These are phyloP conservation scores for Cetonia aurata DNA, from an alignment of 2,888 invertebrate species.

Conservation along the genomic window DNA sequence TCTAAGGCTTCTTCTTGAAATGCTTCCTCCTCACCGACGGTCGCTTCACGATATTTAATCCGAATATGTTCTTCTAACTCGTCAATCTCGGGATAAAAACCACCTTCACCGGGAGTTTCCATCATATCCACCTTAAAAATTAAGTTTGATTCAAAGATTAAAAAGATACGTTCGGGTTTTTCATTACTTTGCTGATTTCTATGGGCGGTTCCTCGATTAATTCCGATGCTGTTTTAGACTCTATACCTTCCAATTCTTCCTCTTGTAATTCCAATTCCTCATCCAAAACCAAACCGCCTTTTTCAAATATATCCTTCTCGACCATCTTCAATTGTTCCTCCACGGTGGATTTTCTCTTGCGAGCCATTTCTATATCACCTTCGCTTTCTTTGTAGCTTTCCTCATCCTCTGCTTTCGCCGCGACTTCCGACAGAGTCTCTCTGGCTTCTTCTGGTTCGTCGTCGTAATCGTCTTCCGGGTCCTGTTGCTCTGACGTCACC, in stretches of 20 bases:
- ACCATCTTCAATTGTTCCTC: constrained; percentile 41
- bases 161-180: background rate
- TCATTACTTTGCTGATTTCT: background rate
- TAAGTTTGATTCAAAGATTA: no score
- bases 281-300: constrained; percentile 45
- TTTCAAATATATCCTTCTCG: constrained; percentile 41
- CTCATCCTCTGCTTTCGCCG: constrained; percentile 52
- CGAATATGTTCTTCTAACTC: constrained; percentile 39
- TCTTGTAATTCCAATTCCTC: constrained; percentile 48
- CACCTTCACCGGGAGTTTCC: constrained; percentile 12
- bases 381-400: constrained; percentile 50
- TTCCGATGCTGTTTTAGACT: background rate
- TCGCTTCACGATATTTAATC: constrained; percentile 24
- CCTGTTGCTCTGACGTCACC: constrained; percentile 7
- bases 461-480: constrained; percentile 41
- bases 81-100: constrained; percentile 25
- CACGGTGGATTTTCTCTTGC: constrained; percentile 4
- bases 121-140: background rate
- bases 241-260: constrained; percentile 42
- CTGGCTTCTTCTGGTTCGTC: constrained; percentile 39
- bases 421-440: constrained; percentile 43
- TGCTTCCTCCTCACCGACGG: constrained; percentile 3
- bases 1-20: constrained; percentile 14
- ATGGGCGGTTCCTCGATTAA: background rate
- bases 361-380: constrained; percentile 43